Conservation (phyloP, 2,113 vertebrate genomes). For the Gallinago paraguaiae region DNA sequence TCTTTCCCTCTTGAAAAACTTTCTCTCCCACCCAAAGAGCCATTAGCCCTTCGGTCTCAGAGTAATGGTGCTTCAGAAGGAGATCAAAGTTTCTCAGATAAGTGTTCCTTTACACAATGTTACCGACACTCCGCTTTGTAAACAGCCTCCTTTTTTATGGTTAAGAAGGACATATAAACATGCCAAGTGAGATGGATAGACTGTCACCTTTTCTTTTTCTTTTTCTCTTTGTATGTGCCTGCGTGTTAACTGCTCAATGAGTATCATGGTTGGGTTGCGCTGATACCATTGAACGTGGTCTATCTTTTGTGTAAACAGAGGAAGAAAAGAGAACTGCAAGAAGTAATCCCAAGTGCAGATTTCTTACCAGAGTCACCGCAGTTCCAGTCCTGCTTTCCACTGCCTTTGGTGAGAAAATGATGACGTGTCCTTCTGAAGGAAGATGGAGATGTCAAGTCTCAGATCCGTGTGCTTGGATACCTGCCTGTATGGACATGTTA, state of each 20-base stretch:
- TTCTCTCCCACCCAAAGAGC: slow-evolving; percentile 37
- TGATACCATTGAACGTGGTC: background rate
- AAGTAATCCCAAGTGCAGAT: background rate
- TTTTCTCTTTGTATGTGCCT: slow-evolving; percentile 28
- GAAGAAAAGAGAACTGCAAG: background rate
- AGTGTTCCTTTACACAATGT: slow-evolving; percentile 73
- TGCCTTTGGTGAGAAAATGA: background rate
- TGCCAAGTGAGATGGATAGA: slow-evolving; percentile 72
- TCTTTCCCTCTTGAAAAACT: slow-evolving; percentile 27
- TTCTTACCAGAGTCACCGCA: background rate
- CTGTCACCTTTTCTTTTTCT: slow-evolving; percentile 55
- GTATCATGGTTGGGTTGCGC: slow-evolving; percentile 15
- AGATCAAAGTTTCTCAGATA: slow-evolving; percentile 77
- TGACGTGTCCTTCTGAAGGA: background rate
- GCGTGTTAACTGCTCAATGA: slow-evolving; percentile 29
- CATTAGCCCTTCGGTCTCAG: slow-evolving; percentile 43
- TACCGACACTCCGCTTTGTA: slow-evolving; percentile 77
- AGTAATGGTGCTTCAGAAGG: slow-evolving; percentile 65
- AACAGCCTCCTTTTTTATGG: slow-evolving; percentile 71
- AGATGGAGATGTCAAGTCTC: background rate
- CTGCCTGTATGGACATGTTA: background rate
- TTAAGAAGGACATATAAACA: slow-evolving; percentile 75
- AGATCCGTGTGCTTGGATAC: background rate
- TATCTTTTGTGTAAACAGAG: slow-evolving; percentile 53
- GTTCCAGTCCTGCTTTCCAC: background rate